Evolutionary conservation across 2,888 invertebrate species (phyloP), one percentile per base, ranked within the genome.

Genomic region (Alcis repandata): DNA sequence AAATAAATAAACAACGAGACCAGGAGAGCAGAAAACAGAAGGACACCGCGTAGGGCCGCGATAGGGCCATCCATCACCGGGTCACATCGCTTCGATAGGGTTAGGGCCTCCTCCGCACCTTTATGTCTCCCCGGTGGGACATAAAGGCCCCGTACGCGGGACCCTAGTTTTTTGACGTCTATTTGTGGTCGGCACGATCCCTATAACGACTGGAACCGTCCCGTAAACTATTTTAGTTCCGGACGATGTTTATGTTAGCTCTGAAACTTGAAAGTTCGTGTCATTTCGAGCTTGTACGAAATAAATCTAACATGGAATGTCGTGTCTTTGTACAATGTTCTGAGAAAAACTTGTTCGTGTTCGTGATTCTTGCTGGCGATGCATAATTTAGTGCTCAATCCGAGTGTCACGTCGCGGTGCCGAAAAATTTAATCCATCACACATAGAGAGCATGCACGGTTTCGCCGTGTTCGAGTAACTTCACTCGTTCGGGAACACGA

Each of bases 101-200:
- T 93, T 93, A 92, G 89, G 88, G 85, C 88, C 88, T 88, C 85
- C 88, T 90, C 88, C 87, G 88, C 86, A 93, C 92, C 92, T 92
- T 92, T 93, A 93, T 92, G 92, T 70, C 86, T 92, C 93, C 92
- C 93, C 78, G 83, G 92, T 88, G 91, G 77, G 82, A 89, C 82
- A 90, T 92, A 92, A 92, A 88, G 84, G 86, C 87, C 84, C 88
- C 82, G 84, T 85, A 84, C 85, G 80, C 80, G 83, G 82, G 84
- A 85, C 89, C 88, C 91, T 87, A 90, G 89, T 91, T 91, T 91
- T 93, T 92, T 92, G 91, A 90, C 92, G 88, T 92, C 91, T 92
- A 93, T 92, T 92, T 93, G 92, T 90, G 92, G 92, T 92, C 87
- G 87, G 83, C 82, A 84, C 79, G 83, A 80, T 84, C 82, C 87